Evolutionary conservation across 2,113 vertebrate genomes (phyloP).

Genomic region (Amia ocellicauda): DNA sequence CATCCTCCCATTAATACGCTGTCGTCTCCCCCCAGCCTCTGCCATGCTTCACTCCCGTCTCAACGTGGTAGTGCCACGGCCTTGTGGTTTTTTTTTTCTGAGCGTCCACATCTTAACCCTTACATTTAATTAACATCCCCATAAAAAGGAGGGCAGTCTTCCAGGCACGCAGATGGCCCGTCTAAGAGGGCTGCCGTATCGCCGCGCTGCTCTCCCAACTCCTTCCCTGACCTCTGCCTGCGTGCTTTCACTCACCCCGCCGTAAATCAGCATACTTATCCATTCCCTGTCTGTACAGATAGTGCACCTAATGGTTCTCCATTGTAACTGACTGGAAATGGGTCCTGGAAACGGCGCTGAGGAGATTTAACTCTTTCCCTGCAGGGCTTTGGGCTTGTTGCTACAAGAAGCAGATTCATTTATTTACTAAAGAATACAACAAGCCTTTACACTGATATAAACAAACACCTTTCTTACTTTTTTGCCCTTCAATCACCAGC

Average conservation of each 20-base stretch:
- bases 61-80: neutral
- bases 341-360: neutral
- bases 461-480: no score
- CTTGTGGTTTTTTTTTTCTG: neutral
- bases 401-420: neutral
- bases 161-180: neutral
- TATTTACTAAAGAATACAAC: neutral
- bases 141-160: conserved; percentile 15
- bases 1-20: no score
- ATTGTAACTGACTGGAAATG: neutral
- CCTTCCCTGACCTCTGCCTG: neutral
- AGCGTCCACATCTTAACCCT: neutral
- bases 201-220: neutral
- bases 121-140: conserved; percentile 1
- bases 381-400: neutral
- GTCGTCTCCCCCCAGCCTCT: no score
- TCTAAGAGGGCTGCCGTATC: no score
- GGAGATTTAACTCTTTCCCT: neutral
- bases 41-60: neutral
- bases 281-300: neutral
- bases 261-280: accelerated
- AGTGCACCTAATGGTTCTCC: neutral
- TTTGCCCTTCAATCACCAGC: no score
- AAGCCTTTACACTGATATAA: neutral
- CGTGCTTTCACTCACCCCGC: neutral